Evolutionary conservation across 2,113 vertebrate species (phyloP).

Genomic region (Gambusia holbrooki): DNA sequence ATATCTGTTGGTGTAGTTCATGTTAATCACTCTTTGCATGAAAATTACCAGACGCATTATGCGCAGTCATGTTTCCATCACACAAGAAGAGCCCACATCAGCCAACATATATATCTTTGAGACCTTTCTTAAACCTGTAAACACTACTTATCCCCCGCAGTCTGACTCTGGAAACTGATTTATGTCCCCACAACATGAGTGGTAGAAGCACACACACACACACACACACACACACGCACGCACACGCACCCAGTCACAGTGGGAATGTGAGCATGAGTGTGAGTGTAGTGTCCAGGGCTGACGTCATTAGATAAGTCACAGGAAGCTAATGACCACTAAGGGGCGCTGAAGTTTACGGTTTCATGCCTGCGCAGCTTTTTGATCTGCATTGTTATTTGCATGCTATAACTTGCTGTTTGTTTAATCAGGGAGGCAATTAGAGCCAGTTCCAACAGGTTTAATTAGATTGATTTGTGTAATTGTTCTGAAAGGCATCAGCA

Average conservation of each 20-base stretch:
- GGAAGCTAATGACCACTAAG: constrained; percentile 47
- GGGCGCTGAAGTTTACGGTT: constrained; percentile 57
- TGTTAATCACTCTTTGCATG: neutral
- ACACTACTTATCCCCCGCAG: neutral
- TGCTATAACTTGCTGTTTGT: constrained; percentile 76
- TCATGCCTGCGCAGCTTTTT: constrained; percentile 6
- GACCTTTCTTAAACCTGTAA: neutral
- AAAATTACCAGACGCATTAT: neutral
- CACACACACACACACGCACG: neutral
- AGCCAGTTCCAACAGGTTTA: constrained; percentile 76
- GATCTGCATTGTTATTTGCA: constrained; percentile 57
- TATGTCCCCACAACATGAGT: neutral
- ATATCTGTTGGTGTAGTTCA: neutral
- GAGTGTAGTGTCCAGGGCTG: constrained; percentile 27
- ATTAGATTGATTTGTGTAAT: constrained; percentile 79
- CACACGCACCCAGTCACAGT: neutral
- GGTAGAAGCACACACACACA: neutral
- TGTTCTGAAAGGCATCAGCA: constrained; percentile 73
- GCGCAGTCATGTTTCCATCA: neutral
- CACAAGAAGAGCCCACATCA: neutral
- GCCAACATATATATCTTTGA: constrained; percentile 5
- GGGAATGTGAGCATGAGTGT: too few species aligned
- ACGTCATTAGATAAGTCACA: constrained; percentile 60
- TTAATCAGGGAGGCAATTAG: constrained; percentile 76
- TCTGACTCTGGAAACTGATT: neutral